These are phyloP conservation scores for Zygaena filipendulae DNA, from an alignment of 2,888 invertebrate genomes.

Conservation along the genomic window DNA sequence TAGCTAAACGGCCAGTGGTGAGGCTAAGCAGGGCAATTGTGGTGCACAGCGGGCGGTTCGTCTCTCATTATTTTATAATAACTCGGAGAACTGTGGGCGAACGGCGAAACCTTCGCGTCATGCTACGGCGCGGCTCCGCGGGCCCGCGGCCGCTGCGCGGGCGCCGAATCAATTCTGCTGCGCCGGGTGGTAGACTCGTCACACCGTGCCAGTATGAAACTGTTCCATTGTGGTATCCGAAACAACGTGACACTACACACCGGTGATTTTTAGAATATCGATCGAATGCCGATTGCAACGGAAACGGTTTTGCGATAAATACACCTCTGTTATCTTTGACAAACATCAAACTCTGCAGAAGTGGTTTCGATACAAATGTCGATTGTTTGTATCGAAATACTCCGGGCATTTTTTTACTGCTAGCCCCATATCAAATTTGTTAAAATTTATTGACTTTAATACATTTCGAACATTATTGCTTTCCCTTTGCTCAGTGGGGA, in stretches of 20 bases:
- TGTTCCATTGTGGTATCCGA: no score
- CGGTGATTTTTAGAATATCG: conserved; percentile 8
- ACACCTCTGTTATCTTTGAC: no score
- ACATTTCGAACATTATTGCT: no score
- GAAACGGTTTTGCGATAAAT: no score
- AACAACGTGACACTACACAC: conserved; percentile 27
- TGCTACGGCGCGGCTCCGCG: conserved; percentile 48
- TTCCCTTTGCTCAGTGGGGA: no score
- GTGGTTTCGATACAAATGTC: no score
- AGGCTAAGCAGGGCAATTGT: conserved; percentile 66
- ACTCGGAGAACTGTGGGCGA: conserved; percentile 46
- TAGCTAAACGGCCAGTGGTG: conserved; percentile 59
- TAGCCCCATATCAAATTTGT: no score
- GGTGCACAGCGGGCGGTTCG: conserved; percentile 59
- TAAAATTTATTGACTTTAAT: no score
- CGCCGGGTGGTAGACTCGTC: conserved; percentile 58
- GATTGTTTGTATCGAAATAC: no score
- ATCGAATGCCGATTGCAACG: conserved; percentile 3
- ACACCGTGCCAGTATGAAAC: no score
- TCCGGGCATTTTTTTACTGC: no score
- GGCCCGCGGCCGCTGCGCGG: conserved; percentile 32
- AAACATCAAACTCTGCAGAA: no score
- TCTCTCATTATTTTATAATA: conserved; percentile 68
- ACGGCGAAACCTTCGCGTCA: conserved; percentile 49
- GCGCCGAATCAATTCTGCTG: conserved; percentile 62